Evolutionary conservation across 2,797 vertebrate species (phyloP).

Genomic region (Neomorphus geoffroyi): DNA sequence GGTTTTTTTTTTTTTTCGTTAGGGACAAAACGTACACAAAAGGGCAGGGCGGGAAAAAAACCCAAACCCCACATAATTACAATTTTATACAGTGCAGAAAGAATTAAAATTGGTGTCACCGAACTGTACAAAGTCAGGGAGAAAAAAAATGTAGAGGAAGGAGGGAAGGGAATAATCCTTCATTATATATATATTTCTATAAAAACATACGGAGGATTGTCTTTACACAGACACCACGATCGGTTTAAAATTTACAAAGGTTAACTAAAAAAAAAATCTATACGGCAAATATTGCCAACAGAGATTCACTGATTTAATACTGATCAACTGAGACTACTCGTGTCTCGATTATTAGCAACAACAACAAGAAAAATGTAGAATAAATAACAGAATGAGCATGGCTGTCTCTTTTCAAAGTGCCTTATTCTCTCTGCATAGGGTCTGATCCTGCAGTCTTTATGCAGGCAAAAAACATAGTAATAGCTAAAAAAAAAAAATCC

Average conservation of each 20-base stretch:
- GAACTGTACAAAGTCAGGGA: conserved; percentile 71
- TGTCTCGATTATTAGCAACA: conserved; percentile 83
- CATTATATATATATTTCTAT: conserved; percentile 83
- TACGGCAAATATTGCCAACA: conserved; percentile 99
- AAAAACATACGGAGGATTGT: conserved; percentile 77
- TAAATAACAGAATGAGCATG: conserved; percentile 94
- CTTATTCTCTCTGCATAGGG: conserved; percentile 83
- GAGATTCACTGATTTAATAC: conserved; percentile 85
- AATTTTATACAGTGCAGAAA: conserved; percentile 94
- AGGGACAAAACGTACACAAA: conserved; percentile 77
- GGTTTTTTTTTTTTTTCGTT: conserved; percentile 61
- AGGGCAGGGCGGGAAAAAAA: conserved; percentile 40
- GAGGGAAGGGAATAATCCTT: conserved; percentile 56
- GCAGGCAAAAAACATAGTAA: not conserved
- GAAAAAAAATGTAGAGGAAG: not conserved
- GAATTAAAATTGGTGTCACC: conserved; percentile 81
- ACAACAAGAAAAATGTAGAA: conserved; percentile 79
- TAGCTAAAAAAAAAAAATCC: not conserved
- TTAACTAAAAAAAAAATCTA: conserved; percentile 77
- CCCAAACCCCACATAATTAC: conserved; percentile 76
- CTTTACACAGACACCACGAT: conserved; percentile 70
- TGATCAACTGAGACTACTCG: conserved; percentile 76
- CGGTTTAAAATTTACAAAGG: conserved; percentile 77
- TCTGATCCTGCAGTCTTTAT: conserved; percentile 44
- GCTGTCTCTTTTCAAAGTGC: conserved; percentile 89